A percentile compares a stretch with the other conserved stretches of the same genome.
Conservation (phyloP, 2,113 vertebrate genomes). For the Xiphias gladius region DNA sequence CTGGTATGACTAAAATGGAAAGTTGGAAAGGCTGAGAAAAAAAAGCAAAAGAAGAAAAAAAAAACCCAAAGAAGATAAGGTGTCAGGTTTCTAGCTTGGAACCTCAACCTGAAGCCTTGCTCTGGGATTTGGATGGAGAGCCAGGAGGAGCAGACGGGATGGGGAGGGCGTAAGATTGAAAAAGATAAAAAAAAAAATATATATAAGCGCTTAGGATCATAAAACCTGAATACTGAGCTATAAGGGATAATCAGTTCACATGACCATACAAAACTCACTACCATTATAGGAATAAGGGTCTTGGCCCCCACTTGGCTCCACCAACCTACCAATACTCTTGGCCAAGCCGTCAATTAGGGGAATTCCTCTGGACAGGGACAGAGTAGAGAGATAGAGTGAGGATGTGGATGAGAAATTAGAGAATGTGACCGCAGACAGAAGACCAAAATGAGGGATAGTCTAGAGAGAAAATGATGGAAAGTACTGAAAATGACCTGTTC, state of each 20-base stretch:
- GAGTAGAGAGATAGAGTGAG: slow-evolving; percentile 22
- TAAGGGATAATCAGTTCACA: slow-evolving; percentile 12
- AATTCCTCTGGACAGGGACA: slow-evolving; percentile 49
- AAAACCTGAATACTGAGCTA: slow-evolving; percentile 17
- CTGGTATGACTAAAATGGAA: slow-evolving; percentile 75
- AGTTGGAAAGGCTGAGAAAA: slow-evolving; percentile 70
- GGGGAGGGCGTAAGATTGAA: not conserved
- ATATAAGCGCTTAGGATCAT: slow-evolving; percentile 6
- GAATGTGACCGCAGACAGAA: slow-evolving; percentile 24
- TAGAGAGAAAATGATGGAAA: not conserved
- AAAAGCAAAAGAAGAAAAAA: slow-evolving; percentile 22
- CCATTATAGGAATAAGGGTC: slow-evolving; percentile 40
- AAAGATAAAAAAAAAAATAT: slow-evolving; percentile 3
- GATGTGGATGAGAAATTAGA: slow-evolving; percentile 29
- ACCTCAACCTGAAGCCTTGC: slow-evolving; percentile 25
- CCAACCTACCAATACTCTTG: slow-evolving; percentile 57
- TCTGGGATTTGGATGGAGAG: slow-evolving; percentile 29
- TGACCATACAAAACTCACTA: slow-evolving; percentile 25
- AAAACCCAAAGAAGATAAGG: slow-evolving; percentile 38
- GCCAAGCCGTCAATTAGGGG: slow-evolving; percentile 81
- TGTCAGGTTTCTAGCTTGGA: slow-evolving; percentile 65
- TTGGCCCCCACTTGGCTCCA: slow-evolving; percentile 63
- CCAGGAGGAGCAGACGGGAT: slow-evolving; percentile 43
- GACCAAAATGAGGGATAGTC: slow-evolving; percentile 12
- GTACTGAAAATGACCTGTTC: not conserved